Evolutionary conservation across 2,113 vertebrate genomes (phyloP).

Genomic region (Tyto alba): DNA sequence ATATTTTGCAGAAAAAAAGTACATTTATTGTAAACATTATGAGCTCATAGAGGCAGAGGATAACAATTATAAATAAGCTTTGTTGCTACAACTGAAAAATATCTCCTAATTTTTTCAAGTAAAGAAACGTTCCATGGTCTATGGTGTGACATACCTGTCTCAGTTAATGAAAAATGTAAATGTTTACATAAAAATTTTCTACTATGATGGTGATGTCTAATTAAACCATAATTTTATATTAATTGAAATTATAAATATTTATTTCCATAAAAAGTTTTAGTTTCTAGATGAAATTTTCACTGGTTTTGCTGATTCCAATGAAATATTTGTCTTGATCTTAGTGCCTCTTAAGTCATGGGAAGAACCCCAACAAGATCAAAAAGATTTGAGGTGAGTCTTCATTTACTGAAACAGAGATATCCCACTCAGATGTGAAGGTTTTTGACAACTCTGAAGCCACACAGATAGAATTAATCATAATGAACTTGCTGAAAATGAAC

Average conservation of each 20-base stretch:
- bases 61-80: neutral
- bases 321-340: neutral
- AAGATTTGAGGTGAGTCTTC: neutral
- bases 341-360: neutral
- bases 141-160: neutral
- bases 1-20: neutral
- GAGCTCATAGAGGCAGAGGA: neutral
- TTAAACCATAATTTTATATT: neutral
- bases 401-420: neutral
- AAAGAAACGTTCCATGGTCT: neutral
- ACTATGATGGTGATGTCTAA: neutral
- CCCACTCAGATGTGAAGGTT: neutral
- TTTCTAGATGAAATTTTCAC: neutral
- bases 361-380: neutral
- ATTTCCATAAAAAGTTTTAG: neutral
- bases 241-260: neutral
- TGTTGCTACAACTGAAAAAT: neutral
- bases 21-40: neutral
- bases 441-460: neutral
- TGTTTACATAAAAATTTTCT: neutral
- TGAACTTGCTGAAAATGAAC: neutral
- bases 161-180: neutral
- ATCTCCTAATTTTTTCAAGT: neutral
- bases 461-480: neutral
- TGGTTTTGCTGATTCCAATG: neutral